Conservation (phyloP, 2,113 vertebrate genomes). For the Chionis minor region DNA sequence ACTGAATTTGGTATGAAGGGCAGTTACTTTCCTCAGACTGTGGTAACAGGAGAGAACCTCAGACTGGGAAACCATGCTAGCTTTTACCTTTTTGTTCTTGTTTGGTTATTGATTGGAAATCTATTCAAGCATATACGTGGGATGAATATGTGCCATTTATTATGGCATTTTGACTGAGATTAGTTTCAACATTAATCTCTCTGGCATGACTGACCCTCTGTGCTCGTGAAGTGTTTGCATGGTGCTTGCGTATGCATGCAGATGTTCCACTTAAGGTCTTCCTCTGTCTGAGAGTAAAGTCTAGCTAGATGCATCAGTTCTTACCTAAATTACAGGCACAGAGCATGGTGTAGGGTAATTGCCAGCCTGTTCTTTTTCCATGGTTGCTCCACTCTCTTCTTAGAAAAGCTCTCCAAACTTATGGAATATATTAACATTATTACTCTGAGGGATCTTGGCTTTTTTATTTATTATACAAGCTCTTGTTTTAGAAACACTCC, state of each 20-base stretch:
- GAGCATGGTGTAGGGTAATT: background rate
- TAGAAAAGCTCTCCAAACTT: background rate
- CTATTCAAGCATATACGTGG: background rate
- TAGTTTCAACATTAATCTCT: background rate
- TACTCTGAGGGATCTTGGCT: background rate
- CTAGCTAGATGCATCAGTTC: background rate
- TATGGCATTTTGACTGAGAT: background rate
- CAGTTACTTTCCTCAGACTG: background rate
- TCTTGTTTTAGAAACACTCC: background rate
- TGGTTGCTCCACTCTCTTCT: background rate
- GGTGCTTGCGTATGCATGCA: background rate
- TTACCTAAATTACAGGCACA: background rate
- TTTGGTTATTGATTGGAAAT: background rate
- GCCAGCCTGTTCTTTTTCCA: background rate
- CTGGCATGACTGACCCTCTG: background rate
- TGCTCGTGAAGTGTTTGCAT: background rate
- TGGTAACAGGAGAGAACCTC: background rate
- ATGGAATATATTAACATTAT: background rate
- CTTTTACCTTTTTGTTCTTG: background rate
- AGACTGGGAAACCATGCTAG: background rate
- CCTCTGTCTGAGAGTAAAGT: background rate
- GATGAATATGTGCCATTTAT: slow-evolving; percentile 32
- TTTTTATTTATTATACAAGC: background rate
- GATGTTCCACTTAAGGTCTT: slow-evolving; percentile 19
- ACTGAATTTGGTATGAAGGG: background rate